Evolutionary conservation across 2,888 invertebrate genomes (phyloP).

Genomic region (Cantharis rufa): DNA sequence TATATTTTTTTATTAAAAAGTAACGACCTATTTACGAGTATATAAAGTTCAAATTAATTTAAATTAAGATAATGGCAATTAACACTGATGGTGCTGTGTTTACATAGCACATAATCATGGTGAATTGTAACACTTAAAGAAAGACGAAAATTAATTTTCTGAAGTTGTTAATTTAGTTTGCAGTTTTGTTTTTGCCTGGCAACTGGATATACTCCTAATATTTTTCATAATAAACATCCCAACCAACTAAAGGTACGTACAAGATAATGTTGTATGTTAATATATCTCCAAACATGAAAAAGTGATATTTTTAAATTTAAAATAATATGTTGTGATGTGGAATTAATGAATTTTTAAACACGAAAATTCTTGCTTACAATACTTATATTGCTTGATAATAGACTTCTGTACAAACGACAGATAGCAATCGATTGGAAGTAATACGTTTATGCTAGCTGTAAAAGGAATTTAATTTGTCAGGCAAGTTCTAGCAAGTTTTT

Average conservation of each 20-base stretch:
- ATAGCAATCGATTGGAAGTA: slow-evolving; percentile 14
- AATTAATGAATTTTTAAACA: not conserved
- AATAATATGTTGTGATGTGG: not conserved
- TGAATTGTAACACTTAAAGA: not conserved
- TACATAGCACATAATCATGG: not conserved
- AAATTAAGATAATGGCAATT: not conserved
- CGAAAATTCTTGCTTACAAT: not conserved
- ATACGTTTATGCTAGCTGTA: slow-evolving; percentile 10
- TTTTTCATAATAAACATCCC: too few relatives aligned
- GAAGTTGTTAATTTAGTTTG: not conserved
- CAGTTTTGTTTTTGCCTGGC: not conserved
- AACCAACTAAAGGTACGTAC: not conserved
- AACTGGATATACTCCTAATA: not conserved
- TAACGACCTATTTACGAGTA: not conserved
- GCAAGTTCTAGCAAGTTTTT: slow-evolving; percentile 7
- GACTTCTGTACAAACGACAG: slow-evolving; percentile 4
- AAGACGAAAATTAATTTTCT: not conserved
- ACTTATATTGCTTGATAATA: slow-evolving; percentile 7
- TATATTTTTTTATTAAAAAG: not conserved
- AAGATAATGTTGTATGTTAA: not conserved
- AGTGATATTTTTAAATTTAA: too few relatives aligned
- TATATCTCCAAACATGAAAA: not conserved
- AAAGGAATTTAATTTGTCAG: slow-evolving; percentile 26
- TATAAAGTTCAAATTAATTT: not conserved
- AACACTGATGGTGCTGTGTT: not conserved